phyloP scores from a whole-genome alignment of 1,140 invertebrate species.

The Plodia interpunctella region DNA sequence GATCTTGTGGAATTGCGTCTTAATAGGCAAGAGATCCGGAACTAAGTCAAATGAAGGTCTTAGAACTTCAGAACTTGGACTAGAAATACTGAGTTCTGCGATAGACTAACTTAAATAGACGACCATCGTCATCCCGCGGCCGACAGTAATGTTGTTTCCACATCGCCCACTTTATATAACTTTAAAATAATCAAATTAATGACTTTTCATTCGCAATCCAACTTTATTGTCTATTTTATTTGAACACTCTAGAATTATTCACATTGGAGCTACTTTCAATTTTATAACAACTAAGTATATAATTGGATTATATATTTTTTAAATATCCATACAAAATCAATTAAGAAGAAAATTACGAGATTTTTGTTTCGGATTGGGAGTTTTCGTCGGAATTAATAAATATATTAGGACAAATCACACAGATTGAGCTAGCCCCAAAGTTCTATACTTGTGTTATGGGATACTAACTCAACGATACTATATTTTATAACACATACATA shows the following conservation, averaged over 20 bases:
- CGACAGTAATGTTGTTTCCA: constrained; percentile 1
- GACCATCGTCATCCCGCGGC: constrained; percentile 24
- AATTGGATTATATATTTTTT: background rate
- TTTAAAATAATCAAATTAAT: background rate
- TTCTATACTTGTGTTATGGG: too few species aligned
- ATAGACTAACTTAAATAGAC: constrained; percentile 34
- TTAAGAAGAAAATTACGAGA: background rate
- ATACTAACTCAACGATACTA: too few species aligned
- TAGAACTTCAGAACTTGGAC: constrained; percentile 31
- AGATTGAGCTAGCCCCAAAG: too few species aligned
- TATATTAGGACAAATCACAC: too few species aligned
- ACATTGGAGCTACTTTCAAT: background rate
- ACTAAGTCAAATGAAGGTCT: constrained; percentile 32
- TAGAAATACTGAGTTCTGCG: constrained; percentile 23
- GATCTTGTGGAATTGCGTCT: background rate
- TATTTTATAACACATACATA: too few species aligned
- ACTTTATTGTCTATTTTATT: background rate
- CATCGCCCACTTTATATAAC: background rate
- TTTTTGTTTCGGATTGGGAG: background rate
- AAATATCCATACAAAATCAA: background rate
- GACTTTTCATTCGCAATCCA: background rate
- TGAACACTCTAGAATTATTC: background rate
- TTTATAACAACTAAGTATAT: background rate
- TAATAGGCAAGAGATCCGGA: constrained; percentile 20
- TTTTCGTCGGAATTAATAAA: too few species aligned